Evolutionary conservation across 1,140 invertebrate genomes (phyloP), one percentile per base, ranked within the genome.

Genomic region (Chlorops oryzae): DNA sequence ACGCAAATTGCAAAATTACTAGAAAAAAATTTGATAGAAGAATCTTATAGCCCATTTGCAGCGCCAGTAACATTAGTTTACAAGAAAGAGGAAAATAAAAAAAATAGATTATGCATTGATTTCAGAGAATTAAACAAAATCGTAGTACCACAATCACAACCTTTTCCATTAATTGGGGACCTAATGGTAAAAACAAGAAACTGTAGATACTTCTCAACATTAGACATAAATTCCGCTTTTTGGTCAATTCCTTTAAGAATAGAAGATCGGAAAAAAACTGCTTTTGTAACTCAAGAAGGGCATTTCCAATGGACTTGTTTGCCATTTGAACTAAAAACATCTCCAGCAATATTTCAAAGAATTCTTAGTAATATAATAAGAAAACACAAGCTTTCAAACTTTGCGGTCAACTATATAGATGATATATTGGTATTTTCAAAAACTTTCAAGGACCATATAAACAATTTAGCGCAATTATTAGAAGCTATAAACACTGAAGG

Each of bases 171-270:
- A 15, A 70, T 73, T 42, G 68, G 70, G 2, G 63, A 72, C 42
- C 27, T 64, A 51, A 54, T 56, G 28, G 35, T 58, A 39, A 65
- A 63, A 47, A 61, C 62, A 41, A 59, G 60, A 52, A 56, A 64
- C 43, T 73, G 61, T 24, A 65, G 57, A 39, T 72, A 47, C 42
- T 73, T 71, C 34, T 47, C 67, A 18, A 63, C 52, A 32, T 41
- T 73, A 3, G 70, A 73, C 46, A 62, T 73, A 25, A 73, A 70
- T 55, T 70, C 63, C 9, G 71, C 72, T 13, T 74, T 72, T 50
- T 73, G 68, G 69, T 69, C 68, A 20, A 72, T 73, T 15, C 65
- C 67, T 3, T 15, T 69, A 9, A 27, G 56, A 46, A 53, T 59
- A 25, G 41, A 61, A 56, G 64, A 73, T 47, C 63, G 64, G 52